These are phyloP conservation scores for Hozukius guyotensis DNA, from an alignment of 2,797 vertebrate species.

Conservation along the genomic window DNA sequence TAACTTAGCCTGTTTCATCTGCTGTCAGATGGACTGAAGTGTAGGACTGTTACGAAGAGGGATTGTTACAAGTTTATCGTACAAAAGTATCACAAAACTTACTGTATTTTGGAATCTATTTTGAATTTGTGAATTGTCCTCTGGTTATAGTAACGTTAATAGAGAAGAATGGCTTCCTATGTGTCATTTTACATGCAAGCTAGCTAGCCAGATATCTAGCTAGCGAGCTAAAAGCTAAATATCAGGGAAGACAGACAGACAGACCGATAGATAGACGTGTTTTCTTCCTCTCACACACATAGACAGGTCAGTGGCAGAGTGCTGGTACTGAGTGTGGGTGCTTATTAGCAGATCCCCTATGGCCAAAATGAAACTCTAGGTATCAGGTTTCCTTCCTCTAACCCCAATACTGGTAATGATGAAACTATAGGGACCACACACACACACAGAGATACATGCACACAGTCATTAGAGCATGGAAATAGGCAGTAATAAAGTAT, in stretches of 20 bases:
- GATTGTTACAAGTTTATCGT: not conserved
- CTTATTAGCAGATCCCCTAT: constrained; percentile 37
- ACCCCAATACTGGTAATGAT: constrained; percentile 11
- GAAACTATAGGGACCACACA: not conserved
- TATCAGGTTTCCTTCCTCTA: constrained; percentile 11
- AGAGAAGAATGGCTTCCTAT: too few relatives aligned
- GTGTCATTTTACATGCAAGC: too few relatives aligned
- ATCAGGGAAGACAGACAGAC: not conserved
- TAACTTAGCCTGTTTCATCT: not conserved
- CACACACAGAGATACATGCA: not conserved
- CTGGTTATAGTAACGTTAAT: not conserved
- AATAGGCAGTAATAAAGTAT: not conserved
- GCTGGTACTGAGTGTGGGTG: not conserved
- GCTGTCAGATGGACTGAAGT: not conserved
- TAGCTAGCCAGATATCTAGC: too few relatives aligned
- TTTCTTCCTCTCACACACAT: not conserved
- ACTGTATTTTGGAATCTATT: not conserved
- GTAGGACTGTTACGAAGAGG: accelerated
- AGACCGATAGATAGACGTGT: not conserved
- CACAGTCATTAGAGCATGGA: not conserved
- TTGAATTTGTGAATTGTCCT: not conserved
- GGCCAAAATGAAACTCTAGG: not conserved
- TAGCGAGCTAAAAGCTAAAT: too few relatives aligned
- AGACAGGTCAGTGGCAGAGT: not conserved
- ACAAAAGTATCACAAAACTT: not conserved